Evolutionary conservation across 2,797 vertebrate species (phyloP).

Genomic region (Sciurus vulgaris): DNA sequence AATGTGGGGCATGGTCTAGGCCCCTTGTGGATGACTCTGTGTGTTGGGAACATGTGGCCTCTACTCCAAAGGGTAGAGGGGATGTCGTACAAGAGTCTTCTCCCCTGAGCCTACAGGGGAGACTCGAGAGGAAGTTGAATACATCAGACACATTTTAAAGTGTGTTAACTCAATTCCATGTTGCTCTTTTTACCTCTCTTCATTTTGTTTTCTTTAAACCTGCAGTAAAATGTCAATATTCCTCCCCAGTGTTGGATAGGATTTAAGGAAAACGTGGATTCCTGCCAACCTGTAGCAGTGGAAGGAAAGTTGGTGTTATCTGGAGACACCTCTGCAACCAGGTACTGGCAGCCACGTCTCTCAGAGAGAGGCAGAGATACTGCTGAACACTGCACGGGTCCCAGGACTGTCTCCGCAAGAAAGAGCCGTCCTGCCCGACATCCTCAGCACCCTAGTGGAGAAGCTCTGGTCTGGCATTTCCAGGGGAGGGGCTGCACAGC

Average conservation of each 20-base stretch:
- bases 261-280: background rate
- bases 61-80: background rate
- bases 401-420: fast-evolving
- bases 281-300: background rate
- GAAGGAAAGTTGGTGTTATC: fast-evolving
- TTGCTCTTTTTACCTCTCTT: background rate
- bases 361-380: background rate
- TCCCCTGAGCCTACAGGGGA: too few relatives aligned
- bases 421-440: background rate
- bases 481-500: fast-evolving
- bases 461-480: too few relatives aligned
- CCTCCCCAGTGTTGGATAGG: fast-evolving
- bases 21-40: too few relatives aligned
- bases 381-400: too few relatives aligned
- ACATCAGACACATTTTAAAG: background rate
- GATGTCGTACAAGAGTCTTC: background rate
- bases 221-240: background rate
- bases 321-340: background rate
- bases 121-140: background rate
- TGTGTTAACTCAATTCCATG: background rate
- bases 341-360: too few relatives aligned
- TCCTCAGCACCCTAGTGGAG: background rate
- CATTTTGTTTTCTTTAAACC: background rate
- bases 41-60: fast-evolving
- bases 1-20: too few relatives aligned